Percentiles rank a stretch among this genome's conserved stretches.
These are phyloP conservation scores for Agrotis exclamationis DNA, from an alignment of 2,888 invertebrate genomes.

Conservation along the genomic window DNA sequence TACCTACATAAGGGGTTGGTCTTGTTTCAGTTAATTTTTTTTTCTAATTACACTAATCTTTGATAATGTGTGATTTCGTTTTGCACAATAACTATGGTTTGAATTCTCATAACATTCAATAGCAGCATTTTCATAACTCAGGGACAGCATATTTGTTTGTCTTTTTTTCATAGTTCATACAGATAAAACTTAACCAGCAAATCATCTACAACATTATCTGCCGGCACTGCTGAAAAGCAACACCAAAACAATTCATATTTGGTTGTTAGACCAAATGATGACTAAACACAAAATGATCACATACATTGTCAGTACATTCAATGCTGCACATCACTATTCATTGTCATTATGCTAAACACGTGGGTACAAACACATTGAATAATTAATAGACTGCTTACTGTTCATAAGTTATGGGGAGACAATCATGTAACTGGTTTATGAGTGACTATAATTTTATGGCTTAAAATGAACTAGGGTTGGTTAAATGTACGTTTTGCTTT, in stretches of 20 bases:
- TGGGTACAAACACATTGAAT: constrained; percentile 16
- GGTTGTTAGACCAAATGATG: not conserved
- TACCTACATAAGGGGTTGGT: constrained; percentile 1
- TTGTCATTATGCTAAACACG: constrained; percentile 28
- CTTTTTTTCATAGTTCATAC: constrained; percentile 5
- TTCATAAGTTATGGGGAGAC: constrained; percentile 9
- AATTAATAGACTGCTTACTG: constrained; percentile 1
- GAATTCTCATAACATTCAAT: constrained; percentile 11
- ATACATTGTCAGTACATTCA: not conserved
- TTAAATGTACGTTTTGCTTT: constrained; percentile 1
- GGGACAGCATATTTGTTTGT: not conserved
- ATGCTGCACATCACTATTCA: constrained; percentile 3
- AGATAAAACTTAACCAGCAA: not conserved
- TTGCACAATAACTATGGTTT: constrained; percentile 16
- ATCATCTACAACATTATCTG: not conserved
- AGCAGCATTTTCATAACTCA: not conserved
- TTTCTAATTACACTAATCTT: not conserved
- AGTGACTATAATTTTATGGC: not conserved
- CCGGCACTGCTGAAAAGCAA: not conserved
- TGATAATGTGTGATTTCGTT: not conserved
- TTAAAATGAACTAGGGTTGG: constrained; percentile 4
- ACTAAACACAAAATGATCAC: constrained; percentile 6
- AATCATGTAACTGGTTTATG: constrained; percentile 6
- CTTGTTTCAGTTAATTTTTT: constrained; percentile 28
- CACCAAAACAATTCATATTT: constrained; percentile 3